Evolutionary conservation across 2,888 invertebrate species (phyloP), one percentile per base, ranked within the genome.

Genomic region (Syrphus vitripennis): DNA sequence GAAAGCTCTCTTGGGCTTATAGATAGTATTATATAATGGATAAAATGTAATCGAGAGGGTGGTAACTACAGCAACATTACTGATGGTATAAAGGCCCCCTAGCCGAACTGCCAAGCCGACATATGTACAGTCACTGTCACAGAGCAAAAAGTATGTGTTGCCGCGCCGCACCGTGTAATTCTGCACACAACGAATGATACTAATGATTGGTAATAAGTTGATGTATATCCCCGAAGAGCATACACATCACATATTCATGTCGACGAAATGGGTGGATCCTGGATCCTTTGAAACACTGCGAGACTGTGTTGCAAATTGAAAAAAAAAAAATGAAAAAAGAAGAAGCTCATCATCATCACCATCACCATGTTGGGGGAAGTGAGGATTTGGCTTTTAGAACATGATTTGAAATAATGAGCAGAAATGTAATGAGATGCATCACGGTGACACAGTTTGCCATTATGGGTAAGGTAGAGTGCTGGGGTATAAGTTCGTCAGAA

Each of bases 131-230:
- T 5, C 4, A 21, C 48, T 24, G 16, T 40, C 31, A 55, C 31
- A 29, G 12, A 19, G 16, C 31, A 12, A 24, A 53, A 37, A 12
- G 42, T 31, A 78, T 69, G 53, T 79, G 59, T 50, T 45, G 19
- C 76, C n/a, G 50, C 53, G 61, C 61, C 34, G 34, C 34, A 9
- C 12, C 19, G 50, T 50, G n/a, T 59, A 37, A 59, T 59, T 59
- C 34, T 59, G 59, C 42, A 31, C 45, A 29, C 61, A 34, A 61
- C 72, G 71, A 67, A 76, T 71, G 63, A 76, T 69, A 71, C 81
- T 86, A 86, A 86, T 86, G 84, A 86, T 86, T 77, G 81, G 77
- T 86, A 81, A 77, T 86, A 86, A 77, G 55, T 77, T 72, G 67
- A 80, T 75, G 74, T 59, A 81, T 63, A 81, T 63, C 55, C 70